Conservation (phyloP, 2,888 invertebrate species). For the Sympetrum striolatum region DNA sequence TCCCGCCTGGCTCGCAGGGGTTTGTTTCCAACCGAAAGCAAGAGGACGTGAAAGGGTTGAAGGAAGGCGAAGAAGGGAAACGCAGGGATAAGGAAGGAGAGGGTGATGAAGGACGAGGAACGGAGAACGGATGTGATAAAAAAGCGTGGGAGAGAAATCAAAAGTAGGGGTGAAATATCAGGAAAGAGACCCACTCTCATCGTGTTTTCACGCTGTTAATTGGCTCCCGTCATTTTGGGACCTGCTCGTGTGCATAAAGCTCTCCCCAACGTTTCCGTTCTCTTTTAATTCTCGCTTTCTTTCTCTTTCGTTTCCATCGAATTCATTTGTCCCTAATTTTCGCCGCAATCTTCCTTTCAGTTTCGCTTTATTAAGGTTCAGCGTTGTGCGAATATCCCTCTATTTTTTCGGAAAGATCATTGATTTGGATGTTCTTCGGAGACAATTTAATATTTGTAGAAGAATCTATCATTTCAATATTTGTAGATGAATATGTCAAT, state of each 20-base stretch:
- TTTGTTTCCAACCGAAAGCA: no score
- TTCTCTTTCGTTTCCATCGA: background rate
- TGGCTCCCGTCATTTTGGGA: slow-evolving; percentile 23
- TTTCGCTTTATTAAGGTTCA: background rate
- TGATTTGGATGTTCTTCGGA: no score
- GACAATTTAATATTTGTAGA: no score
- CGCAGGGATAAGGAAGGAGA: background rate
- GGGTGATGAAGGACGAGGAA: background rate
- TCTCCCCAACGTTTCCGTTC: background rate
- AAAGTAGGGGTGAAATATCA: background rate
- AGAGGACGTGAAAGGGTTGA: background rate
- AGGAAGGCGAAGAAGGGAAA: no score
- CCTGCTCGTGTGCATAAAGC: background rate
- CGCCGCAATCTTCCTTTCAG: background rate
- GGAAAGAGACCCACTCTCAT: background rate
- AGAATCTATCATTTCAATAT: no score
- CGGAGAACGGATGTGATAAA: background rate
- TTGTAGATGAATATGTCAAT: no score
- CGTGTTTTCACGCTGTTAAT: slow-evolving; percentile 19
- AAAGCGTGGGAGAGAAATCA: background rate
- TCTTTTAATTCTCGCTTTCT: background rate
- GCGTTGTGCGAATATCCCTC: background rate
- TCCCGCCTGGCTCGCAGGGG: no score
- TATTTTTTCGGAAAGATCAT: background rate
- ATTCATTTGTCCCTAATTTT: background rate